A percentile compares a stretch with the other conserved stretches of the same genome.
Conservation (phyloP, 2,888 invertebrate genomes). For the Ypsolopha sequella region DNA sequence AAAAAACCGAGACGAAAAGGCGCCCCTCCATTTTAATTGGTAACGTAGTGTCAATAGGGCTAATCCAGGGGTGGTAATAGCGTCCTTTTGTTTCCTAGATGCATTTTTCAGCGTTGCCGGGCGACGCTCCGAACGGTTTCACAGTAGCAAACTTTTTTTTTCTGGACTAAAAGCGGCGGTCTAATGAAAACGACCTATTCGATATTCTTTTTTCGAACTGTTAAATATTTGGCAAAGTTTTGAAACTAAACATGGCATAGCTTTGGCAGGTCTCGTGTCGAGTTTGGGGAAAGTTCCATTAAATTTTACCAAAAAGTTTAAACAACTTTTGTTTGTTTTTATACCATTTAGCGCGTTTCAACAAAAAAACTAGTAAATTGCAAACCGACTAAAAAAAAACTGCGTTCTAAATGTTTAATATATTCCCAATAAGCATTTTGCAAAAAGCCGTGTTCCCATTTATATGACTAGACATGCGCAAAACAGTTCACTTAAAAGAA, state of each 20-base stretch:
- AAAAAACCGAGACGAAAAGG: constrained; percentile 70
- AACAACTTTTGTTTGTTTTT: no score
- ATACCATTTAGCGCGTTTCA: no score
- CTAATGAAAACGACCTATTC: constrained; percentile 1
- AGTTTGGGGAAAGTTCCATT: no score
- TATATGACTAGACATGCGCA: no score
- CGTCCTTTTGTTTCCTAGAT: constrained; percentile 61
- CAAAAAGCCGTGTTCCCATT: no score
- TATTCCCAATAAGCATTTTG: no score
- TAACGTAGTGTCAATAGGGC: constrained; percentile 71
- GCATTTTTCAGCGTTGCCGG: constrained; percentile 62
- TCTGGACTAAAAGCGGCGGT: neutral
- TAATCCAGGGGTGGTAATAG: constrained; percentile 63
- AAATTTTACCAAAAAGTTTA: no score
- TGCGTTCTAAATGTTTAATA: no score
- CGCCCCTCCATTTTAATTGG: constrained; percentile 71
- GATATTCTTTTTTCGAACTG: neutral
- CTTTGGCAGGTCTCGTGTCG: no score
- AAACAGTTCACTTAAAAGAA: no score
- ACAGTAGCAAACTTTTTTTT: neutral
- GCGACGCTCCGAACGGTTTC: constrained; percentile 18
- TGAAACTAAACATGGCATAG: constrained; percentile 2
- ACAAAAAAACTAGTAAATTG: no score
- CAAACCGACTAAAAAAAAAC: no score
- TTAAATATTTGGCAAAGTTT: neutral